Evolutionary conservation across 1,140 invertebrate genomes (phyloP), one percentile per base, ranked within the genome.

Genomic region (Neuroterus valhalla): DNA sequence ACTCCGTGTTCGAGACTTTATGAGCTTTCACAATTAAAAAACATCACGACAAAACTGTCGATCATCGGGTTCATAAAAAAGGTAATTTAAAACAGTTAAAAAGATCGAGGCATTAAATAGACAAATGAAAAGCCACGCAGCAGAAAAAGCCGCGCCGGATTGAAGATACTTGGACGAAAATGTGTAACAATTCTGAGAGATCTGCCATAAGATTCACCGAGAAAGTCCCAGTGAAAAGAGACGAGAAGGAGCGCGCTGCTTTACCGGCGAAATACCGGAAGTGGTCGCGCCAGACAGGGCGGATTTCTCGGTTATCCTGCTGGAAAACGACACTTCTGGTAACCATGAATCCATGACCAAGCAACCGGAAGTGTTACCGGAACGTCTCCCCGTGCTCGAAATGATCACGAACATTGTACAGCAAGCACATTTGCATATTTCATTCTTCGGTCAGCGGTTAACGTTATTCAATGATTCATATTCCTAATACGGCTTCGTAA

Each of bases 281-380:
- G 78, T 72, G 78, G 78, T 75, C 76, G 77, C 69, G 52, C 71
- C 70, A 69, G 75, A 68, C 71, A 71, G 74, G 73, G 69, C 71
- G 72, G 78, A 69, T 70, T 75, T 66, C 72, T 72, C 48, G 76
- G 78, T 72, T 52, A 74, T 76, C 78, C 76, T 70, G 50, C 67
- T 70, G 76, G 71, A 79, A 79, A 79, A 77, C 75, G 78, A 79
- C 75, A 75, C 78, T 80, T 80, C 78, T 76, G 72, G 76, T 12
- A 62, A 19, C 12, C 2, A 21, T 76, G 76, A 67, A 72, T 75
- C 44, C 69, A 19, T 69, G 48, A 68, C 71, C 52, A 72, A 71
- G 78, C 74, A 67, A 75, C 72, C 76, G 78, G 78, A 78, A 78
- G 70, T 66, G 66, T 2, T 2, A 31, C 50, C 75, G 71, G 75